Base-by-base conservation (phyloP, 2,113 vertebrate genomes). In the Gorilla gorilla region DNA sequence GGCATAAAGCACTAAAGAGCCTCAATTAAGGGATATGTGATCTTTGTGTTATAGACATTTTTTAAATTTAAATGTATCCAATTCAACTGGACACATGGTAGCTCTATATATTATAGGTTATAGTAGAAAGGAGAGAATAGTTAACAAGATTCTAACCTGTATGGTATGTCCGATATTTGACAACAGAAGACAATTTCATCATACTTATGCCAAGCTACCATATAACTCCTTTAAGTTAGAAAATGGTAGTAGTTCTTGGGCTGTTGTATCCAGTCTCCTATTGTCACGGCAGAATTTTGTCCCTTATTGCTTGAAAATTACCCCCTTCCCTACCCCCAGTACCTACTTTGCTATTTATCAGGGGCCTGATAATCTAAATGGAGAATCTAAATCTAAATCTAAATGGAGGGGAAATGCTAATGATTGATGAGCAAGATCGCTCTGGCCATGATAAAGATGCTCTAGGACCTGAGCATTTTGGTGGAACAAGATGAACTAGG, bases 261-360 rank as follows among this genome's bases (percentile, higher is more conserved):
- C 17, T 91, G 6, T 57, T 96, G 40, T 52, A 12, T 52, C 20
- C 50, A 94, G 23, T 78, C 8, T 55, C 75, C 16, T 11, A 64
- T 25, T 55, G 38, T n/a, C 25, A 17, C 45, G 30, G 61, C 11
- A 82, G 18, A 86, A 23, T 78, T 87, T 66, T 87, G 8, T 27
- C 22, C 35, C 14, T 79, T 87, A 64, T 7, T 95, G 20, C 12
- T 85, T 66, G 32, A 82, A 96, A 96, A 73, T 48, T 40, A 88
- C 43, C 32, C 13, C 78, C 13, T 32, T 32, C 52, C 25, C 30
- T 18, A 20, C 17, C 9, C 35, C 18, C n/a, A 55, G 5, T 80
- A 68, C 32, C 92, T 85, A 92, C 64, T 88, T 83, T 89, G 13
- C n/a, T 81, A 76, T 85, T 95, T 73, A 81, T 48, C 55, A 70